Base-by-base conservation (phyloP, 1,140 invertebrate genomes). In the Drosophila arizonae region DNA sequence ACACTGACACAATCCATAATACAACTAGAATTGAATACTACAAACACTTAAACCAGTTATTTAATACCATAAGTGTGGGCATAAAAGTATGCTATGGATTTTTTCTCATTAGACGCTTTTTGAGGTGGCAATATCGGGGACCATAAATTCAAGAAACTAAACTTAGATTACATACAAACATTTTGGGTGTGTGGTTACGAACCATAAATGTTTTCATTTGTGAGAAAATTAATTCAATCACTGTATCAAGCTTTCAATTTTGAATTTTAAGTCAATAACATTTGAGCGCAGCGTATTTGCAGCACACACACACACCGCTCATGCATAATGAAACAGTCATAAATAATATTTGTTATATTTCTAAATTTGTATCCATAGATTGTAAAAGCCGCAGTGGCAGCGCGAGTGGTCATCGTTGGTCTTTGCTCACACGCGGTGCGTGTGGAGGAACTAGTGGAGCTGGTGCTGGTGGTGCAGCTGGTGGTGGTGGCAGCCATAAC, bases 391-490 rank as follows among this genome's bases (percentile, higher is more conserved):
- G 85, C 73, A 88, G 85, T 17, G 84, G 85, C 63, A 88, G 84
- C 33, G 85, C 80, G 65, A 88, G 84, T 21, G 84, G 84, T 9
- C 77, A 90, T 87, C 86, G 90, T 13, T 90, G 90, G 90, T 90
- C 90, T 4, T 30, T 90, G 55, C 76, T 90, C 11, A 89, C 81
- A 24, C 82, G 81, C 15, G 61, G 60, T 41, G 48, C 24, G 11
- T 71, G 39, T n/a, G 61, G 39, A n/a, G 65, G 24, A 8, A 41
- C 33, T 5, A 54, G 60, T 28, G 63, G 43, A n/a, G 56, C 33
- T 26, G 43, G 43, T 3, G 24, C 21, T 11, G 13, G 41, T 21
- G 46, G 36, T 15, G 17, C 17, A n/a, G 56, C 33, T 26, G 43
- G 36, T 3, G 15, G 21, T 11, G 13, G 41, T 15, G 26, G 51